Evolutionary conservation across 2,113 vertebrate species (phyloP).

Genomic region (Tamias sibiricus): DNA sequence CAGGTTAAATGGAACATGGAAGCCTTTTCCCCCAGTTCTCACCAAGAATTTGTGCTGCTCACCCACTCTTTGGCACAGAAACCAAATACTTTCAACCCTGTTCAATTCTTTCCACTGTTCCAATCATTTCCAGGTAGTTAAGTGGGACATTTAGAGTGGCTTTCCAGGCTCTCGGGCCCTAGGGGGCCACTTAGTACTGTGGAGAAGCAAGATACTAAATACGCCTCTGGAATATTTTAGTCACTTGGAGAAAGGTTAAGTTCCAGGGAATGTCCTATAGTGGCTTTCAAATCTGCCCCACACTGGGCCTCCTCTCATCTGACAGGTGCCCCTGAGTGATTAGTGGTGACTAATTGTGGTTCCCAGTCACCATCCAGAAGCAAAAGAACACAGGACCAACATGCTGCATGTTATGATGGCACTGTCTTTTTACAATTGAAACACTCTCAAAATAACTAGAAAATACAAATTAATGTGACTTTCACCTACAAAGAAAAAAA

Average conservation of each 20-base stretch:
- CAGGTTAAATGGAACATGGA: neutral
- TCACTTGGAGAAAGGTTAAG: slow-evolving; percentile 62
- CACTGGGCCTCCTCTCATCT: slow-evolving; percentile 47
- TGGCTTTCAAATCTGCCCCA: slow-evolving; percentile 66
- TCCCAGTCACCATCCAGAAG: neutral
- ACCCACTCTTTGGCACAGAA: slow-evolving; percentile 24
- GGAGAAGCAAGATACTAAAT: slow-evolving; percentile 60
- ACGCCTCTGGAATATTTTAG: slow-evolving; percentile 60
- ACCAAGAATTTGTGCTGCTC: neutral
- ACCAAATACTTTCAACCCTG: neutral
- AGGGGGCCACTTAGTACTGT: slow-evolving; percentile 42
- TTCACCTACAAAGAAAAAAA: neutral
- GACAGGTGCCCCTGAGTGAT: slow-evolving; percentile 61
- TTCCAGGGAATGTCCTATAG: slow-evolving; percentile 53
- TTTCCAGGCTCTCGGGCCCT: slow-evolving; percentile 2
- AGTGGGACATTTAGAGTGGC: slow-evolving; percentile 17
- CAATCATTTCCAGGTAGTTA: slow-evolving; percentile 59
- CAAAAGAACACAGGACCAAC: neutral
- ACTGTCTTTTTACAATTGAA: slow-evolving; percentile 11
- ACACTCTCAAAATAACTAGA: neutral
- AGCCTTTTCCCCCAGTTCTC: neutral
- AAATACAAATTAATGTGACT: slow-evolving; percentile 14
- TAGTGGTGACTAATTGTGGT: slow-evolving; percentile 52
- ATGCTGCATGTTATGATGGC: neutral
- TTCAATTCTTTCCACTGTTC: slow-evolving; percentile 44